Base-by-base conservation (phyloP, 2,797 vertebrate genomes). In the Poliocrania exsul region DNA sequence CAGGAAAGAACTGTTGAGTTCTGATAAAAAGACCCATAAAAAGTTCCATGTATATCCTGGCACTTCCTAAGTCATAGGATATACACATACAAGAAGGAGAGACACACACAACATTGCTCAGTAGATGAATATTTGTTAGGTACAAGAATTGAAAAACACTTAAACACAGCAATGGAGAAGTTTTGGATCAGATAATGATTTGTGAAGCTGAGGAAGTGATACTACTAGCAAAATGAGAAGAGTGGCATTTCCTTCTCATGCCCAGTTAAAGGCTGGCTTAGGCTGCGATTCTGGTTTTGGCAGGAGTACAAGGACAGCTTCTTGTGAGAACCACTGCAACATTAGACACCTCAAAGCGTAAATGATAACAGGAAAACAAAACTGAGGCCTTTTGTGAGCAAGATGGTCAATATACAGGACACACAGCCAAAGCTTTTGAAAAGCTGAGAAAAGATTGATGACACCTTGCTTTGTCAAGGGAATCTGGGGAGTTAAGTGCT, bases 401-500 rank as follows among this genome's bases (percentile, higher is more conserved):
- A 82, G 51, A 80, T 20, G 60, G 64, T 77, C 86, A 93, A 50
- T 53, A 71, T 1, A 3, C 2, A 67, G 73, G 44, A 47, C 58
- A 84, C 24, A 21, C 9, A 35, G 60, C 15, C 51, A 65, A 69
- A 84, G 37, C 13, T 56, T 84, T 21, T 1, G 3, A 77, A 90
- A 79, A 84, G 25, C 46, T 58, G 37, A 54, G 25, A 50, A 51
- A 79, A 74, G 25, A 82, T 29, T 16, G 1, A 82, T 23, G n/a
- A 47, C 50, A 11, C 6, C 35, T 26, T 31, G n/a, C n/a, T 54
- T 57, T 53, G 11, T 47, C 0, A 0, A 33, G 17, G 25, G 23
- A 26, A 69, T 75, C 21, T 58, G 21, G 44, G 40, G 31, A 75
- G 37, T 82, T 64, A 60, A 37, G 50, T 67, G 50, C 25, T 71